These are phyloP conservation scores for Xestoiulus laeticollis DNA, from an alignment of 2,888 invertebrate species.

Conservation along the genomic window DNA sequence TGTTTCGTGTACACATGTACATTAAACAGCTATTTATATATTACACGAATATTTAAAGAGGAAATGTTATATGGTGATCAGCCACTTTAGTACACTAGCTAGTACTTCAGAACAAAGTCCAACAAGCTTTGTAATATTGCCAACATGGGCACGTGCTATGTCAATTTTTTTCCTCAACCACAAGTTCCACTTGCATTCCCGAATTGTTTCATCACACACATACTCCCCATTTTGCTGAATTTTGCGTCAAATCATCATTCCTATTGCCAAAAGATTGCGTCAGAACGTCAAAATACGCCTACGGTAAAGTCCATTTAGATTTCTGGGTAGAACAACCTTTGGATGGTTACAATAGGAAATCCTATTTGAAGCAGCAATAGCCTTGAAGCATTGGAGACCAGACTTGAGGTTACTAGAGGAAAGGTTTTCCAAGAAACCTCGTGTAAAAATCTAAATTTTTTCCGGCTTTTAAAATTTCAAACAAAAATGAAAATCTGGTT, in stretches of 20 bases:
- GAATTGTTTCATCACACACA: not conserved
- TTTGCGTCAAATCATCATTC: not conserved
- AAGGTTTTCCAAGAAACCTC: not conserved
- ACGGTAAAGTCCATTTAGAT: not conserved
- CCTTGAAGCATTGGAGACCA: slow-evolving; percentile 36
- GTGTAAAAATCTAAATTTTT: not conserved
- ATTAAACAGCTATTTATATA: no score
- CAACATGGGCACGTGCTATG: not conserved
- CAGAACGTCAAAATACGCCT: slow-evolving; percentile 63
- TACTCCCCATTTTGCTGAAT: not conserved
- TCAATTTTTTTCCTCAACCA: not conserved
- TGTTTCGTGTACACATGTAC: no score
- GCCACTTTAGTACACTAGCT: no score
- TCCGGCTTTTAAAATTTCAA: not conserved
- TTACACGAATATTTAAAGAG: no score
- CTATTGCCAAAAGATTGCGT: not conserved
- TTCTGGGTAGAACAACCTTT: not conserved
- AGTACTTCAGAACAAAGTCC: no score
- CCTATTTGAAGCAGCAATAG: slow-evolving; percentile 1
- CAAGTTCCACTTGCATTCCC: not conserved
- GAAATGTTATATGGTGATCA: no score
- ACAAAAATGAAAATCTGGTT: slow-evolving; percentile 14
- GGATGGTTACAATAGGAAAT: slow-evolving; percentile 62
- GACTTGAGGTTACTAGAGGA: not conserved
- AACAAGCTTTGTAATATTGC: no score